Percentiles rank a stretch among this genome's conserved stretches.
phyloP scores from a whole-genome alignment of 2,797 vertebrate species.

The Chaetophractus vellerosus region DNA sequence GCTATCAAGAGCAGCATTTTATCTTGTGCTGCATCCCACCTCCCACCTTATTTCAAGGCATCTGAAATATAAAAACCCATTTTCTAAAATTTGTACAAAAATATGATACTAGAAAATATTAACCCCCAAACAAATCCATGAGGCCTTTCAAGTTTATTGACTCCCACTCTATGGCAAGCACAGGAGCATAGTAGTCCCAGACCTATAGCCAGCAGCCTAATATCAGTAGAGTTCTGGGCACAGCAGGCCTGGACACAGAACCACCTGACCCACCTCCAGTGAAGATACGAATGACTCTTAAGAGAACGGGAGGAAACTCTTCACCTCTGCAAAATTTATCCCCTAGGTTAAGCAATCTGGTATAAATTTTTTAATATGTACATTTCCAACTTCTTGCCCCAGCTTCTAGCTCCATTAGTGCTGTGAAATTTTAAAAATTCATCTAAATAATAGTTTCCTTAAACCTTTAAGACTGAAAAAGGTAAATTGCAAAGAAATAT shows the following conservation, averaged over 20 bases:
- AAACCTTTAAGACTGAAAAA: constrained; percentile 40
- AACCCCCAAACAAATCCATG: neutral
- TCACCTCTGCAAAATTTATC: neutral
- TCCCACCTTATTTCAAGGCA: neutral
- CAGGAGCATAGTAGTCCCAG: neutral
- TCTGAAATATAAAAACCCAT: constrained; percentile 37
- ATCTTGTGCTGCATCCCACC: neutral
- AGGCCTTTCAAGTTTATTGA: neutral
- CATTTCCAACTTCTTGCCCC: constrained; percentile 9
- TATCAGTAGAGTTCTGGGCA: neutral
- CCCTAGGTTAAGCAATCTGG: constrained; percentile 3
- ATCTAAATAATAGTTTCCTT: constrained; percentile 18
- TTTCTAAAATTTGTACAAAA: constrained; percentile 34
- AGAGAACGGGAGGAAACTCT: neutral
- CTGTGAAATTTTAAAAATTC: constrained; percentile 23
- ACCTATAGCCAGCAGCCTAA: neutral
- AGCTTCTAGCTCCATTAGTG: neutral
- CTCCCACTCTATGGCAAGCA: neutral
- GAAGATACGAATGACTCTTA: neutral
- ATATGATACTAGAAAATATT: constrained; percentile 1
- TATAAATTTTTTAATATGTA: neutral
- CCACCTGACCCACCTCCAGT: neutral
- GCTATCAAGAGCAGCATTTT: constrained; percentile 7
- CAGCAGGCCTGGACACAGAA: neutral
- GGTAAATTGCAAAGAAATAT: neutral